These are phyloP conservation scores for Coendou prehensilis DNA, from an alignment of 2,797 vertebrate genomes.

Conservation along the genomic window DNA sequence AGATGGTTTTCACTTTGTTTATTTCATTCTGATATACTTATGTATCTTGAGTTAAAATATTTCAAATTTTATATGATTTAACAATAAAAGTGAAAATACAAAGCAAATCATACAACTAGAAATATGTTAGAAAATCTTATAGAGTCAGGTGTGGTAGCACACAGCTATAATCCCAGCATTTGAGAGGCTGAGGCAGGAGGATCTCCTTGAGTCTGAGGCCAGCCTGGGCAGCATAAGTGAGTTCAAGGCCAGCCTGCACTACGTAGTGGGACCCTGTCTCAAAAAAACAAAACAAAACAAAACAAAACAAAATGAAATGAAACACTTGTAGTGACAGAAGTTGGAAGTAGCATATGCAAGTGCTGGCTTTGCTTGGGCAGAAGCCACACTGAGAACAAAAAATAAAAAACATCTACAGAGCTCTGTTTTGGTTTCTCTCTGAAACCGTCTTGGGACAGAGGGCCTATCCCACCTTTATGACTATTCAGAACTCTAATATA, in stretches of 20 bases:
- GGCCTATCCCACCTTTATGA: background rate
- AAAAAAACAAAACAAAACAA: background rate
- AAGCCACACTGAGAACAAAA: background rate
- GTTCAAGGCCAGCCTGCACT: background rate
- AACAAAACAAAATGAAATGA: background rate
- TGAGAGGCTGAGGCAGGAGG: background rate
- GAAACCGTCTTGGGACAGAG: background rate
- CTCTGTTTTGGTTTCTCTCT: background rate
- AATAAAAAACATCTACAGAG: fast-evolving
- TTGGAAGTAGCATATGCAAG: background rate
- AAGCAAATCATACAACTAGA: background rate
- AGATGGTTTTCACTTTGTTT: background rate
- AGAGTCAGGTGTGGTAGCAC: background rate
- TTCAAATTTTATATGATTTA: background rate
- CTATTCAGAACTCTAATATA: background rate
- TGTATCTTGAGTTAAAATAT: background rate
- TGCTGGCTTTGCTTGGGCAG: background rate
- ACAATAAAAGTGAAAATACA: background rate
- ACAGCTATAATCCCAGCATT: background rate
- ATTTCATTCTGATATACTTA: background rate
- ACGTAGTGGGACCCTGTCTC: background rate
- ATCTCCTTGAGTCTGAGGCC: background rate
- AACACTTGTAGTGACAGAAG: background rate
- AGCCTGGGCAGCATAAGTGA: background rate
- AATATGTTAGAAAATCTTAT: background rate